Evolutionary conservation across 2,888 invertebrate species (phyloP).

Genomic region (Dasysyrphus albostriatus): DNA sequence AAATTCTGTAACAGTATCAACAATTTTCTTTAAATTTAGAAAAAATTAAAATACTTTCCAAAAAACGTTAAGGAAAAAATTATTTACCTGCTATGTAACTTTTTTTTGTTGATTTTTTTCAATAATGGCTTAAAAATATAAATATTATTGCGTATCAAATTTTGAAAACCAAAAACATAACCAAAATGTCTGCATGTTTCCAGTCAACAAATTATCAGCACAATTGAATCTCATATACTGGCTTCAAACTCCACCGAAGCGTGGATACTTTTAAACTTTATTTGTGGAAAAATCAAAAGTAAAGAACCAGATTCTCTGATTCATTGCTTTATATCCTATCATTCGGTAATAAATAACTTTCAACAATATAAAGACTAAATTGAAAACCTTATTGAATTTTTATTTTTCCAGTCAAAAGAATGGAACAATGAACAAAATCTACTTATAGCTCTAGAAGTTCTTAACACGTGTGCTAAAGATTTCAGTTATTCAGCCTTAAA

Average conservation of each 20-base stretch:
- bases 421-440: constrained; percentile 82
- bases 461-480: constrained; percentile 79
- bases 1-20: too few species aligned
- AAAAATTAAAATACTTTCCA: too few species aligned
- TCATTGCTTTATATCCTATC: constrained; percentile 79
- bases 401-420: constrained; percentile 67
- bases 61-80: too few species aligned
- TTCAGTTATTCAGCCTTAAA: constrained; percentile 82
- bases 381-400: neutral
- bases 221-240: constrained; percentile 81
- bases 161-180: too few species aligned
- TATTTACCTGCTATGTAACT: too few species aligned
- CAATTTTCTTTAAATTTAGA: too few species aligned
- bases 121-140: too few species aligned
- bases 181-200: neutral
- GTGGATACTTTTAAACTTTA: constrained; percentile 82
- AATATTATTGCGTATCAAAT: too few species aligned
- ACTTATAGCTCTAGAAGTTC: constrained; percentile 81
- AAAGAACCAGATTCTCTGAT: constrained; percentile 81
- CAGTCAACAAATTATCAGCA: constrained; percentile 79
- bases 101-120: too few species aligned
- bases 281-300: constrained; percentile 81
- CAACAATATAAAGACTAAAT: neutral
- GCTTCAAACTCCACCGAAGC: constrained; percentile 83
- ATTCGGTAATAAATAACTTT: constrained; percentile 78